Conservation (phyloP, 2,888 invertebrate species). For the Busseola fusca region DNA sequence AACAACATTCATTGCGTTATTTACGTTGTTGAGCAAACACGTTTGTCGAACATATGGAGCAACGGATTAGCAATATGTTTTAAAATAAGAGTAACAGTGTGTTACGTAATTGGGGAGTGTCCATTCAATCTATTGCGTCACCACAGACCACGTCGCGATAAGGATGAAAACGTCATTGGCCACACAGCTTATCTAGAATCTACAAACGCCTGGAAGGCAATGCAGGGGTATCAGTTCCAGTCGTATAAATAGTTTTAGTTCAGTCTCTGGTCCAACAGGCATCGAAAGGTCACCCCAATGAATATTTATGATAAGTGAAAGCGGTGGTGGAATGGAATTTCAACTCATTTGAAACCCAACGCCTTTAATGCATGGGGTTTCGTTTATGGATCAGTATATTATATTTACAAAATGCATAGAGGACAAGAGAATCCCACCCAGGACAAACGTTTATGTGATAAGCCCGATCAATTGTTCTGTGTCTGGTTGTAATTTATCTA, state of each 20-base stretch:
- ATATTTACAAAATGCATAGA: background rate
- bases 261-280: background rate
- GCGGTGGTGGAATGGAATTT: background rate
- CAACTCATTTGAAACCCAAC: background rate
- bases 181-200: conserved; percentile 16
- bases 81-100: no score
- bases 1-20: no score
- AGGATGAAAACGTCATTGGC: conserved; percentile 39
- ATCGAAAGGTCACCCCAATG: background rate
- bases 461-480: no score
- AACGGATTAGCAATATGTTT: no score
- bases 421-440: no score
- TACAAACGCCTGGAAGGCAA: conserved; percentile 16
- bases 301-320: conserved; percentile 11
- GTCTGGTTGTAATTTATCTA: no score
- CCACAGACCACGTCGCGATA: conserved; percentile 14
- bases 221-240: background rate
- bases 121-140: conserved; percentile 8
- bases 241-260: conserved; percentile 3
- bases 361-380: background rate
- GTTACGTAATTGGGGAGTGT: background rate
- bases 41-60: no score
- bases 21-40: no score
- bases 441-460: no score
- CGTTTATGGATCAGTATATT: background rate